Conservation (phyloP, 2,888 invertebrate species). For the Ophion obscuratus region DNA sequence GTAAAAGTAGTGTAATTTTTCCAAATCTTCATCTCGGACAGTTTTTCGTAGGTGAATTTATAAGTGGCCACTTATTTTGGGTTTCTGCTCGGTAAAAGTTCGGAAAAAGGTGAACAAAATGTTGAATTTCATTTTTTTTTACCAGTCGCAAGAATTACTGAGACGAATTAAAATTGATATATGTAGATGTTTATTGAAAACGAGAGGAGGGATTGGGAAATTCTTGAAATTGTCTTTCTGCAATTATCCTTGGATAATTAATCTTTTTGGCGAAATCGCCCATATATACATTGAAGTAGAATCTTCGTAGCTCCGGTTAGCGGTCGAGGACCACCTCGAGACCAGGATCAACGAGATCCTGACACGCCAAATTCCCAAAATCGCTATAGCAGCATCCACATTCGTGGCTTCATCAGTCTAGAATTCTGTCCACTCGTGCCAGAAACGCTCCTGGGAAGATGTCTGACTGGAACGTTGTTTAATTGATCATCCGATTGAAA, state of each 20-base stretch:
- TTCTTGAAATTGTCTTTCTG: background rate
- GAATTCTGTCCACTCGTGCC: conserved; percentile 36
- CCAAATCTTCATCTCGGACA: background rate
- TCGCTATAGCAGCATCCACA: conserved; percentile 29
- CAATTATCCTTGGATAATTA: background rate
- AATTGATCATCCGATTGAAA: conserved; percentile 82
- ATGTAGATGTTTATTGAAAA: background rate
- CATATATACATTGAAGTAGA: conserved; percentile 18
- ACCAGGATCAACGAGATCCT: conserved; percentile 50
- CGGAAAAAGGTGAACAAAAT: too few relatives aligned
- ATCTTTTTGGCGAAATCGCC: conserved; percentile 8
- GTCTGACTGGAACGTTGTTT: conserved; percentile 78
- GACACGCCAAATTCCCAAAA: conserved; percentile 41
- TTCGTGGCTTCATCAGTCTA: conserved; percentile 22
- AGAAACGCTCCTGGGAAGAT: conserved; percentile 71
- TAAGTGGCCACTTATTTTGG: background rate
- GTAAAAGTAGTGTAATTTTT: background rate
- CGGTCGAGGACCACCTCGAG: conserved; percentile 36
- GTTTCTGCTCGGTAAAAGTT: too few relatives aligned
- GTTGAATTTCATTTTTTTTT: too few relatives aligned
- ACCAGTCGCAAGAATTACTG: too few relatives aligned
- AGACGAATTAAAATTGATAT: background rate
- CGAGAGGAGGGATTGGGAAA: background rate
- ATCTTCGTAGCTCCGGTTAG: conserved; percentile 16
- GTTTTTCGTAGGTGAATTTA: background rate